phyloP scores from a whole-genome alignment of 1,140 invertebrate species.

The Eulimnadia texana region DNA sequence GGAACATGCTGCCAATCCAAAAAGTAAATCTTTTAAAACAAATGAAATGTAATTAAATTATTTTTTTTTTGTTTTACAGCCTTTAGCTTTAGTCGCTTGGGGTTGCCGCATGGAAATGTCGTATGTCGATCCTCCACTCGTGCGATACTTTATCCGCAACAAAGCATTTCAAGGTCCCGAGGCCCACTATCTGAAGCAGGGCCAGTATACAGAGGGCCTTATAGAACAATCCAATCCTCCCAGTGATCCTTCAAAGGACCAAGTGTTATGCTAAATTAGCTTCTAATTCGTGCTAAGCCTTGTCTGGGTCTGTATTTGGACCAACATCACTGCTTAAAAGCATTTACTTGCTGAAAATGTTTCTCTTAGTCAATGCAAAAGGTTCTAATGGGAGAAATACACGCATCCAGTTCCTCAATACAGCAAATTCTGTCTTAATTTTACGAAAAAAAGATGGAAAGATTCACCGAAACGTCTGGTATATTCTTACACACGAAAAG shows the following conservation, averaged over 20 bases:
- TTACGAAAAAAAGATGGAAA: too few species aligned
- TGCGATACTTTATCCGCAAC: conserved; percentile 48
- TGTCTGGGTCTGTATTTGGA: too few species aligned
- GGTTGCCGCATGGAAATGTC: conserved; percentile 57
- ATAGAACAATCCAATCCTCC: conserved; percentile 33
- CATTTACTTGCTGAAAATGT: too few species aligned
- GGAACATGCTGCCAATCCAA: conserved; percentile 40
- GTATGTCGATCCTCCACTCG: conserved; percentile 37
- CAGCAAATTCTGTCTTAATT: too few species aligned
- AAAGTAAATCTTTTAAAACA: conserved; percentile 35
- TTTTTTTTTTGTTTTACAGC: conserved; percentile 36
- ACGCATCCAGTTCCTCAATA: too few species aligned
- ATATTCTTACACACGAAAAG: too few species aligned
- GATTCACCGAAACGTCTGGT: too few species aligned
- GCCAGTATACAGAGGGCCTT: conserved; percentile 42
- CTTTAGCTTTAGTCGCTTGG: conserved; percentile 61
- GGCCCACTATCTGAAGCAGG: conserved; percentile 36
- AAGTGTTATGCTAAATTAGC: conserved; percentile 11
- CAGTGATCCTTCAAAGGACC: conserved; percentile 7
- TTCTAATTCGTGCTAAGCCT: not conserved
- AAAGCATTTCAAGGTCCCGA: conserved; percentile 50
- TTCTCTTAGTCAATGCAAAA: too few species aligned
- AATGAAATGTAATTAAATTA: conserved; percentile 3
- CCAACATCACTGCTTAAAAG: too few species aligned
- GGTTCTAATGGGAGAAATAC: too few species aligned